Evolutionary conservation across 2,888 invertebrate genomes (phyloP), one percentile per base, ranked within the genome.

Genomic region (Melanargia galathea): DNA sequence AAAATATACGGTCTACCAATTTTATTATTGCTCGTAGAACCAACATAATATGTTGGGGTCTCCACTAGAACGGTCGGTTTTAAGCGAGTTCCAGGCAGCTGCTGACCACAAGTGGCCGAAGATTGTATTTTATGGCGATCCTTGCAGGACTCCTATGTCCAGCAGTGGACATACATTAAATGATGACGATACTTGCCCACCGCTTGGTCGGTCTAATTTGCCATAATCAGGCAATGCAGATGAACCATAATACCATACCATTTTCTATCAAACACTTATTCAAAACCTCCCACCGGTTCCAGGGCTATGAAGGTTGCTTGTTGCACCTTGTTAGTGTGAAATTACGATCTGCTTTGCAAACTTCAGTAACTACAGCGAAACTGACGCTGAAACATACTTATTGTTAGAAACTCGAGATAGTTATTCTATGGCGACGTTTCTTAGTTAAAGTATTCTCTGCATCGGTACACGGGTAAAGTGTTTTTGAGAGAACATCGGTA

Each of bases 271-370:
- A n/a, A 38, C 5, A n/a, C 38, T 0, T 38, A 3, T n/a, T 38
- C n/a, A 6, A 40, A 22, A 43, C 2, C 8, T 20, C 7, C 43
- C 4, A 13, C 13, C 13, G 4, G 11, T 13, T 11, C 35, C 13
- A 11, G 4, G 35, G 13, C 38, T 6, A n/a, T 38, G 40, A 16
- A 10, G 20, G 20, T 45, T 2, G 46, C 46, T 46, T 13, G 22
- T 22, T 13, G 46, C 24, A 24, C 22, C 46, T 46, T 24, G 46
- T 48, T 48, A 48, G 24, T 48, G n/a, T 13, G 24, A 22, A 24
- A 11, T 24, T 48, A 48, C 20, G 24, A 46, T 13, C 24, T 58
- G 38, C 48, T 57, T 57, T 26, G 57, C 13, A 24, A 57, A 57
- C 30, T 57, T 16, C 26, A n/a, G 24, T n/a, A n/a, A n/a, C 43